These are phyloP conservation scores for Aspidoscelis tigris DNA, from an alignment of 2,113 vertebrate genomes.

Conservation along the genomic window DNA sequence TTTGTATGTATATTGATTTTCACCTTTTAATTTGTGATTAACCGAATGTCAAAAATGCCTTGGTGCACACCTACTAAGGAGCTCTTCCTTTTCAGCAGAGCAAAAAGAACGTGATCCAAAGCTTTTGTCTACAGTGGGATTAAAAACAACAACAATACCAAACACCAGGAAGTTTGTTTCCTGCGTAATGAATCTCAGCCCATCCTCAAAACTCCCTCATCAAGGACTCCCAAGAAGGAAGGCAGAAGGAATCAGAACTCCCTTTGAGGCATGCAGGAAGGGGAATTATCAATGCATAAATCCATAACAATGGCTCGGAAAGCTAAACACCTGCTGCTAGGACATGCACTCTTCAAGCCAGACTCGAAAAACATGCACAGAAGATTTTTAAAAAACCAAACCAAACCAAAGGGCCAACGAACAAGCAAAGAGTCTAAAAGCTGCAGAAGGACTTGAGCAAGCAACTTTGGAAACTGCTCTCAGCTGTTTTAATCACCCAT, in stretches of 20 bases:
- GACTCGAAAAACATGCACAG: conserved; percentile 35
- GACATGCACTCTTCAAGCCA: conserved; percentile 42
- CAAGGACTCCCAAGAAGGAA: conserved; percentile 7
- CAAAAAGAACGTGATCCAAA: background rate
- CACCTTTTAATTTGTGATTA: no score
- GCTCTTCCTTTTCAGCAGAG: conserved; percentile 7
- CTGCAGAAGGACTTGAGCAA: conserved; percentile 41
- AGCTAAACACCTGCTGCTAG: conserved; percentile 41
- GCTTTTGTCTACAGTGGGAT: background rate
- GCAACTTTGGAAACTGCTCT: conserved; percentile 54
- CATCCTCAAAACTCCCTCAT: background rate
- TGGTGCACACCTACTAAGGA: background rate
- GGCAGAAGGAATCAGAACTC: background rate
- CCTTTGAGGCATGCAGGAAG: conserved; percentile 41
- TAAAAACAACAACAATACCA: background rate
- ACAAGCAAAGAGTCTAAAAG: background rate
- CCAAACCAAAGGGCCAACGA: conserved; percentile 52
- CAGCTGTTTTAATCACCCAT: background rate
- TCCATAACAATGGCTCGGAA: conserved; percentile 23
- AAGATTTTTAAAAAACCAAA: conserved; percentile 45
- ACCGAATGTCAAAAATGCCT: no score
- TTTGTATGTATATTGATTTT: no score
- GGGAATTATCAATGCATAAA: conserved; percentile 41
- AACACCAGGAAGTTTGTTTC: background rate
- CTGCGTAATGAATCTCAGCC: background rate